Base-by-base conservation (phyloP, 53 echinoderm and acorn worm species). In the Apostichopus leukothele region DNA sequence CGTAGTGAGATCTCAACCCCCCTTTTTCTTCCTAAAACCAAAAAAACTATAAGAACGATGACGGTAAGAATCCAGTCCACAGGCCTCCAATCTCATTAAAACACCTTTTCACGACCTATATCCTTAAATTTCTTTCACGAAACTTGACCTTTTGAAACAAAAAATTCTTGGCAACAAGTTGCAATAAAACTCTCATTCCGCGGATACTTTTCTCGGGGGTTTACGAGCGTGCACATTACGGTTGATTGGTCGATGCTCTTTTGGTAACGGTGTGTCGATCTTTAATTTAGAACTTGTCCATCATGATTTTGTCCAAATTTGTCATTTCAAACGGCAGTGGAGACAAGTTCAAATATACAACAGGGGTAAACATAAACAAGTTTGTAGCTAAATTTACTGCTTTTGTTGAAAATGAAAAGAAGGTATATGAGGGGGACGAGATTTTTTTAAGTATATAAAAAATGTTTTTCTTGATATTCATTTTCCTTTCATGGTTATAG, bases 231-330 rank as follows among this genome's bases (percentile, higher is more conserved):
- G n/a, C 51, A 79, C 79, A 79, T 79, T 79, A 79, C 79, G 7
- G 50, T 51, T 79, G 79, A 79, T 79, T 79, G 79, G 79, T 79
- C 50, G 53, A 53, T 39, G 39, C 39, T 39, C 53, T 53, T 10
- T 16, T 13, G 63, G 11, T 63, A 63, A 63, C 12, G 63, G 63
- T 16, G 11, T 63, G 63, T 63, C 79, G 79, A 79, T 39, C 63
- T 63, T 79, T 79, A 79, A 79, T 79, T 75, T 79, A 79, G 79
- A 8, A 52, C 79, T 79, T 79, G 79, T 79, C 79, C 79, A 52
- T 53, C 79, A 51, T 53, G 11, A 79, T 53, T 39, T 39, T 39
- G 39, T 39, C 39, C 39, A 39, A 39, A 39, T 39, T 39, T 39
- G 39, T 75, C 50, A 27, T 50, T 7, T 75, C 5, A 39, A 39